Percentiles rank a stretch among this genome's conserved stretches.
Evolutionary conservation across 2,113 vertebrate genomes (phyloP).

Genomic region (Oxyura jamaicensis): DNA sequence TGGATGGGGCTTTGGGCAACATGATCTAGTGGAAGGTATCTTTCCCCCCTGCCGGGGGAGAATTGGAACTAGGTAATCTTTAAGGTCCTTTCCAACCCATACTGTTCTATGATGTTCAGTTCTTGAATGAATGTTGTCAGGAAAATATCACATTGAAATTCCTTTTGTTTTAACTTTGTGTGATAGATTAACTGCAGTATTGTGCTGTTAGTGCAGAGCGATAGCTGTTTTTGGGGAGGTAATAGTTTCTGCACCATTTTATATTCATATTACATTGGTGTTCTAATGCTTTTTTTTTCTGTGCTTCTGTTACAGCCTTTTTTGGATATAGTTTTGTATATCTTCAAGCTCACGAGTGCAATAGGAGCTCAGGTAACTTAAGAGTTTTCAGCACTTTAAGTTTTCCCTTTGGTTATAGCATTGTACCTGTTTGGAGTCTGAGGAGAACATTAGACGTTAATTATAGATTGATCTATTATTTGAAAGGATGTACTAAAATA

Average conservation of each 20-base stretch:
- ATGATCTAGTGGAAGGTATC: no score
- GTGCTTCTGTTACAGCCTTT: conserved; percentile 84
- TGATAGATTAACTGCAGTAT: not conserved
- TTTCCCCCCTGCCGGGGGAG: no score
- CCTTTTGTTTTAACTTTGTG: not conserved
- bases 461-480: not conserved
- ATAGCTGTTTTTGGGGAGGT: not conserved
- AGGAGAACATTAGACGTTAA: not conserved
- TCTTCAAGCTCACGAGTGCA: conserved; percentile 95
- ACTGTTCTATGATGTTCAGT: not conserved
- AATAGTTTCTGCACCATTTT: not conserved
- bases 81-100: no score
- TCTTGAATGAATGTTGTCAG: not conserved
- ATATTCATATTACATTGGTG: not conserved
- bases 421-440: not conserved
- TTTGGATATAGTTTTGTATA: conserved; percentile 94
- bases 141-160: not conserved
- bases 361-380: conserved; percentile 92
- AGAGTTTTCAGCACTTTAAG: not conserved
- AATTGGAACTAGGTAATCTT: no score
- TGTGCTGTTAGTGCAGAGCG: not conserved
- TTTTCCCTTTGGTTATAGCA: not conserved
- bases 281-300: conserved; percentile 24
- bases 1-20: no score
- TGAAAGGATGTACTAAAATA: not conserved